These are phyloP conservation scores for Liposcelis brunnea DNA, from an alignment of 2,888 invertebrate species.

Conservation along the genomic window DNA sequence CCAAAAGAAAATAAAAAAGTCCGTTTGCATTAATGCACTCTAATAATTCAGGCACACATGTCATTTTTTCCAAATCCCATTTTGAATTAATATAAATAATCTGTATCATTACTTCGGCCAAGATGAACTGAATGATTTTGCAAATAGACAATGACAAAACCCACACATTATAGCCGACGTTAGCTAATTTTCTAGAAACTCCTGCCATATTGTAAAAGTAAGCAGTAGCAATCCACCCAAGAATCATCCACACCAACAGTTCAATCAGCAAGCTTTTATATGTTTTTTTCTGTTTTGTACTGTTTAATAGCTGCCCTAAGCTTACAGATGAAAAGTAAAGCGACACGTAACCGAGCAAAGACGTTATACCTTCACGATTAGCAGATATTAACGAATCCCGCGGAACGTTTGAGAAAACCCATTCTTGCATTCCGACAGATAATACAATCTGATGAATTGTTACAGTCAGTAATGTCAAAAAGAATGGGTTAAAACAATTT, in stretches of 20 bases:
- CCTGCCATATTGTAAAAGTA: conserved; percentile 33
- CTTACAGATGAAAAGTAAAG: conserved; percentile 61
- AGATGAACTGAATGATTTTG: conserved; percentile 34
- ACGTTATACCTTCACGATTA: conserved; percentile 83
- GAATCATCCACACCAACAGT: conserved; percentile 19
- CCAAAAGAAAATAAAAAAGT: conserved; percentile 13
- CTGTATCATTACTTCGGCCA: conserved; percentile 34
- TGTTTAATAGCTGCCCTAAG: conserved; percentile 36
- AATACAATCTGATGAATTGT: conserved; percentile 48
- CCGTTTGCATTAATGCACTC: conserved; percentile 10
- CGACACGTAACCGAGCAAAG: conserved; percentile 67
- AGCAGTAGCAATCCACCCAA: conserved; percentile 29
- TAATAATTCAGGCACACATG: not conserved
- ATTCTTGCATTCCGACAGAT: conserved; percentile 43
- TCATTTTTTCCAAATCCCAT: not conserved
- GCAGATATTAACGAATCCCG: conserved; percentile 50
- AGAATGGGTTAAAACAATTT: conserved; percentile 31
- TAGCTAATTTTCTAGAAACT: conserved; percentile 65
- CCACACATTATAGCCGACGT: conserved; percentile 65
- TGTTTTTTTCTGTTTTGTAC: conserved; percentile 20
- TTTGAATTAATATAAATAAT: conserved; percentile 18
- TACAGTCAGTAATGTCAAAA: conserved; percentile 37
- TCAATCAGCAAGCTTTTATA: too few relatives aligned
- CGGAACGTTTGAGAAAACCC: conserved; percentile 42
- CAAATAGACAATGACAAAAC: conserved; percentile 45